Conservation (phyloP, 2,113 vertebrate genomes). For the Poecilia latipinna region DNA sequence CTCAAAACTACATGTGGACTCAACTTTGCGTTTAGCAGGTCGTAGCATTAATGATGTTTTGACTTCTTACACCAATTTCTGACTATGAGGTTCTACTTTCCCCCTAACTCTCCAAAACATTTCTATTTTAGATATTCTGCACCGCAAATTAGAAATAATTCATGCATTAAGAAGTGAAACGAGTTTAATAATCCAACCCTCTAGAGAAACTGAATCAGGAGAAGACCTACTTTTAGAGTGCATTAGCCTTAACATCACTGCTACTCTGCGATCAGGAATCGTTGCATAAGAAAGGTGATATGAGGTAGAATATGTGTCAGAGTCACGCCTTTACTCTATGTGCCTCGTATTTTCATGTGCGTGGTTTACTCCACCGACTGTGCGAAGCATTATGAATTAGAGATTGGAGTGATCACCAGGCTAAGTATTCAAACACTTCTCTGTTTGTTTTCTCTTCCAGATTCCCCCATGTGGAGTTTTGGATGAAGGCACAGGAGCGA, state of each 20-base stretch:
- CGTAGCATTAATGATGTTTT: too few relatives aligned
- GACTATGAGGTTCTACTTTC: too few relatives aligned
- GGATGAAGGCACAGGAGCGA: slow-evolving; percentile 15
- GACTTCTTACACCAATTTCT: too few relatives aligned
- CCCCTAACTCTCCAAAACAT: too few relatives aligned
- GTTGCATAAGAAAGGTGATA: not conserved
- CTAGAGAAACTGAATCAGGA: too few relatives aligned
- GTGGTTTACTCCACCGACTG: not conserved
- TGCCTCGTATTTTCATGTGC: not conserved
- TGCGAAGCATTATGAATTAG: not conserved
- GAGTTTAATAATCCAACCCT: too few relatives aligned
- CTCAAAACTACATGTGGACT: not conserved
- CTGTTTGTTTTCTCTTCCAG: slow-evolving; percentile 50
- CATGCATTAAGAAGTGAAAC: too few relatives aligned
- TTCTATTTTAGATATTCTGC: too few relatives aligned
- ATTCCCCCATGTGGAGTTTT: slow-evolving; percentile 28
- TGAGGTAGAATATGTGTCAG: not conserved
- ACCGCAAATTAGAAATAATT: too few relatives aligned
- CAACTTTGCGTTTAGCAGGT: not conserved
- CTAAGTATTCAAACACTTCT: slow-evolving; percentile 10
- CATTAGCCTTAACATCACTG: not conserved
- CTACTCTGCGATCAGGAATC: not conserved
- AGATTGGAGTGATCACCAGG: slow-evolving; percentile 27
- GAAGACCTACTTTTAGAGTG: not conserved
- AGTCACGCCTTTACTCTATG: not conserved